phyloP scores from a whole-genome alignment of 2,888 invertebrate species.

The Plebejus argus region DNA sequence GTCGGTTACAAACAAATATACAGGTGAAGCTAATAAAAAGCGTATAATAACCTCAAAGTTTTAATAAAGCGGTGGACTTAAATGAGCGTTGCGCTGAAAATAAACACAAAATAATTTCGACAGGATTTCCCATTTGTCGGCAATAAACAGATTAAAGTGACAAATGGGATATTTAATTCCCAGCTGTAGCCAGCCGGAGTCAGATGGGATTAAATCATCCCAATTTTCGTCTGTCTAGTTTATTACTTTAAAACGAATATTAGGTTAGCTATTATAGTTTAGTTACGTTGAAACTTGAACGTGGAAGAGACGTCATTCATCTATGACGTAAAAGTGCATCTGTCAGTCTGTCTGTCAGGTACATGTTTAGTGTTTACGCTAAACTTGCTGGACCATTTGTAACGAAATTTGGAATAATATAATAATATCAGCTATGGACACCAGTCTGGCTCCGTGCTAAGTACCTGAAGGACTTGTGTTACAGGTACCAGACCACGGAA shows the following conservation, averaged over 20 bases:
- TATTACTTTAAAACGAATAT: background rate
- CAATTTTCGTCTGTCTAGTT: background rate
- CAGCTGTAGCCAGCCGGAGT: background rate
- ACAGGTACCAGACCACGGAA: too few relatives aligned
- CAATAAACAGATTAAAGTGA: constrained; percentile 19
- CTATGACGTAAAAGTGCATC: too few relatives aligned
- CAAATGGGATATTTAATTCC: background rate
- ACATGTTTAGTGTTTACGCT: background rate
- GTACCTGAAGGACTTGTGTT: too few relatives aligned
- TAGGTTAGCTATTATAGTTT: background rate
- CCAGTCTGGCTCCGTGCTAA: too few relatives aligned
- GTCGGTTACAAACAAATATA: too few relatives aligned
- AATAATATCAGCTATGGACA: too few relatives aligned
- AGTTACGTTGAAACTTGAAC: too few relatives aligned
- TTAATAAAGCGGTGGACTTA: background rate
- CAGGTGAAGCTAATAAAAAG: too few relatives aligned
- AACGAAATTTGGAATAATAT: too few relatives aligned
- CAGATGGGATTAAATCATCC: background rate
- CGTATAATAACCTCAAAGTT: constrained; percentile 3
- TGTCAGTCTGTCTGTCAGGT: too few relatives aligned
- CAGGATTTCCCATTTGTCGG: background rate
- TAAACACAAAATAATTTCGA: background rate
- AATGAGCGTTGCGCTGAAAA: background rate
- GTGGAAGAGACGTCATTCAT: too few relatives aligned
- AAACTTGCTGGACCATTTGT: too few relatives aligned